phyloP scores from a whole-genome alignment of 2,888 invertebrate species.

The Sclerodermus sp. region DNA sequence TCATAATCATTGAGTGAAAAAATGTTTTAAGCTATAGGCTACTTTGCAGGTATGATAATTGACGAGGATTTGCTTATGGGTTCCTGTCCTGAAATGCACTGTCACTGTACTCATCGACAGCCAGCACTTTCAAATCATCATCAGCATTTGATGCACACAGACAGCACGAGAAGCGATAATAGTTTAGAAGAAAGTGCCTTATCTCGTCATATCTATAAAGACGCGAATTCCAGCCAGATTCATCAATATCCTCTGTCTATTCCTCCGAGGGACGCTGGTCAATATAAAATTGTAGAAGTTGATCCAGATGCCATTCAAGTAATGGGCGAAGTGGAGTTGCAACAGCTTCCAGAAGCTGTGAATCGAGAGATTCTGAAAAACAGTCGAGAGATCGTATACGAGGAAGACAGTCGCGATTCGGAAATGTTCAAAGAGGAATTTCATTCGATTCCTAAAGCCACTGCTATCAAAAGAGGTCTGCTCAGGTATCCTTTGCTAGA shows the following conservation, averaged over 20 bases:
- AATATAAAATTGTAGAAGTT: slow-evolving; percentile 32
- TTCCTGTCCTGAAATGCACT: slow-evolving; percentile 17
- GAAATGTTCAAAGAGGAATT: slow-evolving; percentile 24
- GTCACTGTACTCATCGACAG: slow-evolving; percentile 14
- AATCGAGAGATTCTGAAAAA: slow-evolving; percentile 43
- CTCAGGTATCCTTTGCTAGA: slow-evolving; percentile 18
- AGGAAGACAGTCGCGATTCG: slow-evolving; percentile 26
- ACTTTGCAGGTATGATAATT: slow-evolving; percentile 42
- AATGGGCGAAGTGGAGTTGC: slow-evolving; percentile 36
- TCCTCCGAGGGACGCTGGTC: slow-evolving; percentile 20
- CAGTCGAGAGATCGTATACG: slow-evolving; percentile 42
- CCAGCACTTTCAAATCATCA: slow-evolving; percentile 11
- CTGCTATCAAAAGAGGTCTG: slow-evolving; percentile 10
- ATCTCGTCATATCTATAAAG: slow-evolving; percentile 25
- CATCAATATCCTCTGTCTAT: slow-evolving; percentile 1
- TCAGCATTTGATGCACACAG: slow-evolving; percentile 25
- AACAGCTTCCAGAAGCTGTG: slow-evolving; percentile 41
- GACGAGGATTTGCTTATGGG: slow-evolving; percentile 38
- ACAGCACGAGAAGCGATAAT: slow-evolving; percentile 35
- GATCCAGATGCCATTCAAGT: slow-evolving; percentile 42
- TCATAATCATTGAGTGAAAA: background rate
- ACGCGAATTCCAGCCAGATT: slow-evolving; percentile 6
- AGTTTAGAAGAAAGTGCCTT: slow-evolving; percentile 35
- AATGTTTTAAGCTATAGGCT: slow-evolving; percentile 24
- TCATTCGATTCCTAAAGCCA: slow-evolving; percentile 12